Base-by-base conservation (phyloP, 2,888 invertebrate species). In the Drosophila neotestacea region DNA sequence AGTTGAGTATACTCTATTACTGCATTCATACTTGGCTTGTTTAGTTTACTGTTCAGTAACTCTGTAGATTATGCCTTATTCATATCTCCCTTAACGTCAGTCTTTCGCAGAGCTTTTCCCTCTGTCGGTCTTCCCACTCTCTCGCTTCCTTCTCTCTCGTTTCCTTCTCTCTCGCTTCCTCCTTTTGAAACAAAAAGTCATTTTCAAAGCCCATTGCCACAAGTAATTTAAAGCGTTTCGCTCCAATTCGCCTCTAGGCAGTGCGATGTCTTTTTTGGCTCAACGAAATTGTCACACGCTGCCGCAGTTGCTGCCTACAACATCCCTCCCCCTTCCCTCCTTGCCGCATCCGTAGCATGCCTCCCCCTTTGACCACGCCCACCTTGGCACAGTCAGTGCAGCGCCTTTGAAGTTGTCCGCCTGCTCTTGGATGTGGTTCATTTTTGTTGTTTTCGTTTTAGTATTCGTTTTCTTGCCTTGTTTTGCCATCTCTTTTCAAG, bases 201-300 rank as follows among this genome's bases (percentile, higher is more conserved):
- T 70, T 70, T 62, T 60, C 42, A 63, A 56, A 54, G 73, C 63
- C 70, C 77, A 70, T 73, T 61, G 65, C 81, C 79, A 63, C 67
- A 70, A 82, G 83, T 81, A 83, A 84, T 81, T 84, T 85, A 79
- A 81, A 83, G 73, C 73, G 66, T 70, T 81, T 58, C 66, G 81
- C 83, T 81, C 83, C 85, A 84, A 69, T 84, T 85, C 79, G 69
- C 69, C 70, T 70, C 52, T 64, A 47, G 61, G 70, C 72, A 28
- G 48, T 64, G 68, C 67, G 77, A 55, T 73, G 78, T 73, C 66
- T 76, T 78, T 81, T 76, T 66, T 60, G 76, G 36, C 62, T 78
- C 52, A 46, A 63, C 73, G 70, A 72, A 71, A 79, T 71, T 79
- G 81, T 82, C 81, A 81, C 81, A 72, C 73, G 70, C 75, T 70